Percentiles rank a stretch among this genome's conserved stretches.
Evolutionary conservation across 2,113 vertebrate genomes (phyloP).

Genomic region (Phocoena phocoena): DNA sequence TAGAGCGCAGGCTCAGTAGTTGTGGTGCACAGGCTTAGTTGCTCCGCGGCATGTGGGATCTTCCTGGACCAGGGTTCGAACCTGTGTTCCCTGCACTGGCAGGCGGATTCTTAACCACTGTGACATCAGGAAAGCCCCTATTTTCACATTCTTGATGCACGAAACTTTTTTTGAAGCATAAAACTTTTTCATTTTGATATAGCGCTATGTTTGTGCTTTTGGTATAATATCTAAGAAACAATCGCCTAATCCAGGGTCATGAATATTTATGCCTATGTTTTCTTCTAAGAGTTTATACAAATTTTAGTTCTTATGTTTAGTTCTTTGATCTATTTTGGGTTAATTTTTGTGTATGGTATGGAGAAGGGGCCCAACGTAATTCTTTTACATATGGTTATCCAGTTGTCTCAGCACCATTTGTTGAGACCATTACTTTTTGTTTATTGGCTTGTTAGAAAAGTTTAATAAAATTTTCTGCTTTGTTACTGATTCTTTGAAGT

Average conservation of each 20-base stretch:
- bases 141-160: background rate
- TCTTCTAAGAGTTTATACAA: background rate
- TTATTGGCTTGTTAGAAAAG: conserved; percentile 13
- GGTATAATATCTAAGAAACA: background rate
- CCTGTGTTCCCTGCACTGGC: too few species aligned
- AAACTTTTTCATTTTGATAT: background rate
- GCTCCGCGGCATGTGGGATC: background rate
- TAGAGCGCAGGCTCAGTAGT: too few species aligned
- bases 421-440: background rate
- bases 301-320: background rate
- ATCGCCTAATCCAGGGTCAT: background rate
- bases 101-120: background rate
- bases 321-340: background rate
- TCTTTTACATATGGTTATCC: background rate
- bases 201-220: background rate
- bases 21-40: too few species aligned
- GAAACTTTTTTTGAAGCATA: background rate
- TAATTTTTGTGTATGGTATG: background rate
- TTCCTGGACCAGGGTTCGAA: background rate
- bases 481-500: background rate
- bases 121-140: background rate
- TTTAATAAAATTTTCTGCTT: conserved; percentile 14
- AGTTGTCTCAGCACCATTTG: background rate
- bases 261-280: conserved; percentile 4
- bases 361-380: background rate